Conservation (phyloP, 2,888 invertebrate genomes). For the Copidosoma aretas region DNA sequence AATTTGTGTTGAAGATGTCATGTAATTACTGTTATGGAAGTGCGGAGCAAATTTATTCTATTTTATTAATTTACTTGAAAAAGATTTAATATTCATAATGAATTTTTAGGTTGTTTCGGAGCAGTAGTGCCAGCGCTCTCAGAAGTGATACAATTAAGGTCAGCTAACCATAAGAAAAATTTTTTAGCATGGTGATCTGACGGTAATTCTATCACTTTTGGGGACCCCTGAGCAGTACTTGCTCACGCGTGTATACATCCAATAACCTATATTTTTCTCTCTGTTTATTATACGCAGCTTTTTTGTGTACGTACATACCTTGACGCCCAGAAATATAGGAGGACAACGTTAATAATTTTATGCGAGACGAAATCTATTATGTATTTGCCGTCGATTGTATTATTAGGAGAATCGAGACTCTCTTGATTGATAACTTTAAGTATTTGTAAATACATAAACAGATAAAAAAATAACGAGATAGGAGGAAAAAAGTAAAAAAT, state of each 20-base stretch:
- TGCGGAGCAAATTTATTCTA: slow-evolving; percentile 14
- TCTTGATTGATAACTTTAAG: slow-evolving; percentile 16
- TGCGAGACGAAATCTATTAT: slow-evolving; percentile 14
- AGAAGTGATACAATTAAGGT: too few species aligned
- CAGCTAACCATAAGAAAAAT: too few species aligned
- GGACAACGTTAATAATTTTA: slow-evolving; percentile 9
- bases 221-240: too few species aligned
- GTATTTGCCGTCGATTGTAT: slow-evolving; percentile 26
- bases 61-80: background rate
- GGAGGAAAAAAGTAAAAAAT: slow-evolving; percentile 20
- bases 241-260: slow-evolving; percentile 7
- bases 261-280: slow-evolving; percentile 15
- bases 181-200: too few species aligned
- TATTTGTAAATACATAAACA: slow-evolving; percentile 31
- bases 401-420: slow-evolving; percentile 21
- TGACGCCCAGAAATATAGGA: background rate
- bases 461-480: background rate
- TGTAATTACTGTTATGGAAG: slow-evolving; percentile 1
- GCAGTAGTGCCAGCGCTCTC: too few species aligned
- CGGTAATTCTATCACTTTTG: too few species aligned
- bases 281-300: background rate
- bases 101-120: slow-evolving; percentile 20
- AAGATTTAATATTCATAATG: slow-evolving; percentile 9
- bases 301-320: slow-evolving; percentile 13
- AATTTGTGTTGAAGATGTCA: slow-evolving; percentile 8